These are phyloP conservation scores for Drosophila paracracens DNA, from an alignment of 2,888 invertebrate genomes.

Conservation along the genomic window DNA sequence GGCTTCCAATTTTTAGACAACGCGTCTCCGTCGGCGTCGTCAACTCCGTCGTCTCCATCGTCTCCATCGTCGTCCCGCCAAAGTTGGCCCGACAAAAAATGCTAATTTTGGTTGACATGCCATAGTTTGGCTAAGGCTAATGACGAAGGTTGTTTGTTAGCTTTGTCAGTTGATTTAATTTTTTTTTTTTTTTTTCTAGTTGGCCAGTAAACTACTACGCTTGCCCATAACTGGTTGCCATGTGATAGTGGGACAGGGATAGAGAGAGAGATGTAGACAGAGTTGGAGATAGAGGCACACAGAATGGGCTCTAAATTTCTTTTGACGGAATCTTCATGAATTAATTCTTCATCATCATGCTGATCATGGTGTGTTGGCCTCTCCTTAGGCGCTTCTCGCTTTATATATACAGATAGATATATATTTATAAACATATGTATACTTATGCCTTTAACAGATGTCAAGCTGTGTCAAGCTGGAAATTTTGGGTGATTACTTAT, in stretches of 20 bases:
- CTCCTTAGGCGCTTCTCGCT: slow-evolving; percentile 65
- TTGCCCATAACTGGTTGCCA: slow-evolving; percentile 68
- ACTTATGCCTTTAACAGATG: slow-evolving; percentile 56
- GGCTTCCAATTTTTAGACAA: slow-evolving; percentile 54
- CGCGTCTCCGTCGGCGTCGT: slow-evolving; percentile 43
- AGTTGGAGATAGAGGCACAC: slow-evolving; percentile 4
- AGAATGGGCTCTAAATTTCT: slow-evolving; percentile 70
- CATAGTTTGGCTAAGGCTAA: slow-evolving; percentile 83
- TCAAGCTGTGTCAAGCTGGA: slow-evolving; percentile 77
- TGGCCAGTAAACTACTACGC: slow-evolving; percentile 43
- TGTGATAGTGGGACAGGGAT: slow-evolving; percentile 27
- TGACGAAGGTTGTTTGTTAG: slow-evolving; percentile 81
- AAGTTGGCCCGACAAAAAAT: slow-evolving; percentile 64
- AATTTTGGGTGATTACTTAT: slow-evolving; percentile 56
- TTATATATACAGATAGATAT: slow-evolving; percentile 41
- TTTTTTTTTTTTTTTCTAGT: slow-evolving; percentile 14
- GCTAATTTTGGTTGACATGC: slow-evolving; percentile 82
- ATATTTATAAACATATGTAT: slow-evolving; percentile 1
- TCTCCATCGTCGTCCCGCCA: slow-evolving; percentile 18
- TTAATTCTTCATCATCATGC: slow-evolving; percentile 59
- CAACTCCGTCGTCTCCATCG: slow-evolving; percentile 12
- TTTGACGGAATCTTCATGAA: slow-evolving; percentile 80
- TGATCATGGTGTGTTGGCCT: slow-evolving; percentile 19
- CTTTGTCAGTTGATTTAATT: slow-evolving; percentile 76
- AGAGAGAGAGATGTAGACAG: not conserved